Percentiles rank a stretch among this genome's conserved stretches.
phyloP scores from a whole-genome alignment of 2,113 vertebrate genomes.

The Otus sunia region DNA sequence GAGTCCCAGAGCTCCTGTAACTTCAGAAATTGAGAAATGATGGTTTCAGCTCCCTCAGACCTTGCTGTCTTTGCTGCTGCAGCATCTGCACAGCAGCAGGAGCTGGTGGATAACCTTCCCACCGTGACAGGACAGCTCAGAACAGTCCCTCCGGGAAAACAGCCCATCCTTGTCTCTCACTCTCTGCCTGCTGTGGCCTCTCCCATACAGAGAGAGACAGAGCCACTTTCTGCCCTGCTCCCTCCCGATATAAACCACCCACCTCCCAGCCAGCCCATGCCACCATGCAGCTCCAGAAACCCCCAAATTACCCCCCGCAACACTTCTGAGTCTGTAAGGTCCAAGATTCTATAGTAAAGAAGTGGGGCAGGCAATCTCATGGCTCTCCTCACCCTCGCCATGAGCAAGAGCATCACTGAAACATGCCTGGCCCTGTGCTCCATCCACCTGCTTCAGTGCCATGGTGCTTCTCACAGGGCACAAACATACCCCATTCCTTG shows the following conservation, averaged over 20 bases:
- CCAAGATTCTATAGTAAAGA: neutral
- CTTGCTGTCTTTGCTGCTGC: neutral
- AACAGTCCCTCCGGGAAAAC: neutral
- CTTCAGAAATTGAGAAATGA: fast-evolving
- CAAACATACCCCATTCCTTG: neutral
- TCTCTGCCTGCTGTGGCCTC: no score
- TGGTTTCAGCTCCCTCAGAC: no score
- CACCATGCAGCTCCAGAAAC: neutral
- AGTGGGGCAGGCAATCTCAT: neutral
- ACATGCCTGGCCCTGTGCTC: fast-evolving
- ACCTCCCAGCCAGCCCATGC: neutral
- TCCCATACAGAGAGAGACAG: neutral
- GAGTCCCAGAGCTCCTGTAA: neutral
- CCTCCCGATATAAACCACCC: neutral
- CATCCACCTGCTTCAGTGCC: neutral
- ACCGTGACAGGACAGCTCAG: fast-evolving
- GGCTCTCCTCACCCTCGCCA: neutral
- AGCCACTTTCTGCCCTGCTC: neutral
- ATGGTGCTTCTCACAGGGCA: neutral
- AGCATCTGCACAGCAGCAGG: fast-evolving
- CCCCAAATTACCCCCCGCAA: neutral
- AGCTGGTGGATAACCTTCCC: neutral
- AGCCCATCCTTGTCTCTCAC: no score
- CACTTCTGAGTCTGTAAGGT: neutral
- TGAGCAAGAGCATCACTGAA: neutral